phyloP scores from a whole-genome alignment of 1,140 invertebrate species.

The Bemisia tabaci region DNA sequence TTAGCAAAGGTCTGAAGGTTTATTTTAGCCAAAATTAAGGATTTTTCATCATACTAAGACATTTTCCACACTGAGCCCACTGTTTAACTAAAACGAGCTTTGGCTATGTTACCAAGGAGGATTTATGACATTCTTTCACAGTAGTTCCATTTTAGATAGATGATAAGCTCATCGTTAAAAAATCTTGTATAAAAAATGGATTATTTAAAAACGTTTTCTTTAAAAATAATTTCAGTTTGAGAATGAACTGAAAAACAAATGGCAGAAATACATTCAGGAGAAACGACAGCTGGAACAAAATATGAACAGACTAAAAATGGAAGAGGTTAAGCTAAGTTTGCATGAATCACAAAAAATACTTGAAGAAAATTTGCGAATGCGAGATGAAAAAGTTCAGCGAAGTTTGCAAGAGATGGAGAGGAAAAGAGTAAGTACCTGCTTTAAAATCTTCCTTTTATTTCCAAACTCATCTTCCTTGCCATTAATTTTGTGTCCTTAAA shows the following conservation, averaged over 20 bases:
- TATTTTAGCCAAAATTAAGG: too few relatives aligned
- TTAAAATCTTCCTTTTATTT: neutral
- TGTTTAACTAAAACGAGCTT: too few relatives aligned
- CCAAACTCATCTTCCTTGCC: neutral
- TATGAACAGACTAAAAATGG: neutral
- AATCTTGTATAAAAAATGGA: too few relatives aligned
- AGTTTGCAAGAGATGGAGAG: neutral
- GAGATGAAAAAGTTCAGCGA: neutral
- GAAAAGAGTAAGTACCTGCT: neutral
- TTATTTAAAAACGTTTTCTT: neutral
- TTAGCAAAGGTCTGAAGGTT: too few relatives aligned
- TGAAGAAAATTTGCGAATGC: neutral
- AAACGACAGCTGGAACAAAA: neutral
- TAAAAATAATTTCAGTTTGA: neutral
- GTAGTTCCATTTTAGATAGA: too few relatives aligned
- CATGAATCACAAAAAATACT: neutral
- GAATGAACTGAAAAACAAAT: neutral
- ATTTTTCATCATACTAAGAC: too few relatives aligned
- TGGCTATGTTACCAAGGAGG: too few relatives aligned
- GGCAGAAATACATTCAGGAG: neutral
- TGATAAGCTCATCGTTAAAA: too few relatives aligned
- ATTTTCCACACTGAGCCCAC: too few relatives aligned
- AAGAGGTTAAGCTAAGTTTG: neutral
- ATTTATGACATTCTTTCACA: too few relatives aligned
- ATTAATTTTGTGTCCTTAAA: too few relatives aligned